Base-by-base conservation (phyloP, 2,888 invertebrate species). In the Deilephila elpenor region DNA sequence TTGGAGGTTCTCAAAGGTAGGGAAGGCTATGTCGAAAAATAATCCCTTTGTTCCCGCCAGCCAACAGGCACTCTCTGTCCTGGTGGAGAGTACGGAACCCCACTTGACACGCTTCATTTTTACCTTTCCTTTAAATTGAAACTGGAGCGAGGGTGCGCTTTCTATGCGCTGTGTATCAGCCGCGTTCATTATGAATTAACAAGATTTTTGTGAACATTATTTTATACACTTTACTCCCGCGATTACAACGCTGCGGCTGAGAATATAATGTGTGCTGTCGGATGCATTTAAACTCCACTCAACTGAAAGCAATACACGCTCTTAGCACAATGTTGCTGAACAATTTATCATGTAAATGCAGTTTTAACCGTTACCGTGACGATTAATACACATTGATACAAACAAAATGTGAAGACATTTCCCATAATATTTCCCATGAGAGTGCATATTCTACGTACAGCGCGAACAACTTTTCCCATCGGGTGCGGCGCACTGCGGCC, bases 61-160 rank as follows among this genome's bases (percentile, higher is more conserved):
- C 86, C 87, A 91, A 89, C 90, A 88, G 89, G 86, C 89, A 86
- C 88, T 86, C 85, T 88, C 86, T 83, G 84, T 86, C 85, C 84
- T 83, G 84, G 83, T 83, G 75, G 85, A 91, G 91, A 87, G 89
- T 89, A 89, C 87, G 85, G 87, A 91, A 90, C 89, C 91, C 89
- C 91, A 90, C 93, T 93, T 92, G 93, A 93, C 93, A 92, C 89
- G 90, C 86, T 93, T 92, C 89, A 91, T 91, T 93, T 91, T 92
- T 91, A 89, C 91, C 91, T 90, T 90, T 89, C 87, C 89, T 87
- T 91, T 86, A 89, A 93, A 91, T 90, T 89, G 88, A 89, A 91
- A 91, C 88, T 88, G 87, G 89, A 88, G 82, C 89, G 85, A 87
- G 87, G 87, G 86, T 84, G 84, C 79, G 83, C 83, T 83, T 85